Base-by-base conservation (phyloP, 2,113 vertebrate genomes). In the Probosciger aterrimus region DNA sequence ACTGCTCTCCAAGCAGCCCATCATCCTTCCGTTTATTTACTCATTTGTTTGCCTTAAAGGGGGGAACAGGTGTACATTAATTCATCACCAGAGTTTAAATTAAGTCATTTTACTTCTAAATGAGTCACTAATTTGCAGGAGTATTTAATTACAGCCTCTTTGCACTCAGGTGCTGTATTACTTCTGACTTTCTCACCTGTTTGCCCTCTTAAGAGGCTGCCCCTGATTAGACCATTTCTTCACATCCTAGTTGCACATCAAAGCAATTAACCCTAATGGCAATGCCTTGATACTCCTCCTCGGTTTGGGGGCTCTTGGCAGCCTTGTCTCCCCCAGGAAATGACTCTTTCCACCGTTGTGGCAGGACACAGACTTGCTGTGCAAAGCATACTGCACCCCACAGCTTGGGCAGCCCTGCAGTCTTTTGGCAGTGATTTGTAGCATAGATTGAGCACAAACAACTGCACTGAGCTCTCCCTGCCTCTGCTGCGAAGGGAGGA, bases 61-160 rank as follows among this genome's bases (percentile, higher is more conserved):
- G 81, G 68, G 84, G 92, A 96, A 95, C 97, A 97, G 97, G 97
- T 97, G 97, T 95, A 95, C 95, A 96, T 97, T 97, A 97, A 97
- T 97, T 97, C 97, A 97, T 97, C 95, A 96, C 65, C 88, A 90
- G 88, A 83, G 77, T 94, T 96, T 87, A 96, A 94, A 97, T 97
- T 94, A 97, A 97, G 96, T 96, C 97, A 97, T 97, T 97, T 97
- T 91, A 96, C 94, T 97, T 97, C 97, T 96, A 97, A 97, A 97
- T 96, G 96, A 97, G 91, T 95, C 90, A 49, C 92, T 97, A 95
- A 97, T 97, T 97, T 97, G 83, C 83, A 84, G 90, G 88, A 96
- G 75, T 95, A 96, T 97, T 97, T 97, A 97, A 97, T 97, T 97
- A 97, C 91, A 88, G 82, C 90, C 91, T 97, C 96, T 97, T 96